phyloP scores from a whole-genome alignment of 2,113 vertebrate genomes.

The Morone saxatilis region DNA sequence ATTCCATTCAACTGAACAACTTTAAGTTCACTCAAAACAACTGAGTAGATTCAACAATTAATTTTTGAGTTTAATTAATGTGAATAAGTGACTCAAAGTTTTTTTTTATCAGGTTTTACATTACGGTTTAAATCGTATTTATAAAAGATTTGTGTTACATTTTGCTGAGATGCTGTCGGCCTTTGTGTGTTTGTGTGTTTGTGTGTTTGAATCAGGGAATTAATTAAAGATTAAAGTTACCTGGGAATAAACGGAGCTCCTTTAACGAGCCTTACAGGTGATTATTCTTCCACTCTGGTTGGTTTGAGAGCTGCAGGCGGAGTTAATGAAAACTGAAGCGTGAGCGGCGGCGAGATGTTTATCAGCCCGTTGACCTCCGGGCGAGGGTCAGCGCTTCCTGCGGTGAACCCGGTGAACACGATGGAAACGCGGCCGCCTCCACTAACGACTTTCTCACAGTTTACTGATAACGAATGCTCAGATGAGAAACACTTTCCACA shows the following conservation, averaged over 20 bases:
- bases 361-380: constrained; percentile 60
- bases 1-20: too few species aligned
- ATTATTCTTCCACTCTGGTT: neutral
- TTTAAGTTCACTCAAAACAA: too few species aligned
- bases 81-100: too few species aligned
- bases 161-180: too few species aligned
- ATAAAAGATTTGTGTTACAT: too few species aligned
- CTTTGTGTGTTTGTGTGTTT: neutral
- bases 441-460: constrained; percentile 36
- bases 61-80: too few species aligned
- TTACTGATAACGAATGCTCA: neutral
- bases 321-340: constrained; percentile 49
- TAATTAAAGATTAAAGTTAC: neutral
- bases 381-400: constrained; percentile 42
- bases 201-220: neutral
- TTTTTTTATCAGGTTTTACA: too few species aligned
- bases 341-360: constrained; percentile 58
- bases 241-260: neutral
- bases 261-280: neutral
- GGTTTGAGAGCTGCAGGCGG: neutral
- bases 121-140: too few species aligned
- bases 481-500: constrained; percentile 67
- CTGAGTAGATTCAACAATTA: too few species aligned
- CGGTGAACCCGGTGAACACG: constrained; percentile 1
- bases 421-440: constrained; percentile 62